Conservation (phyloP, 2,113 vertebrate species). For the Cairina moschata region DNA sequence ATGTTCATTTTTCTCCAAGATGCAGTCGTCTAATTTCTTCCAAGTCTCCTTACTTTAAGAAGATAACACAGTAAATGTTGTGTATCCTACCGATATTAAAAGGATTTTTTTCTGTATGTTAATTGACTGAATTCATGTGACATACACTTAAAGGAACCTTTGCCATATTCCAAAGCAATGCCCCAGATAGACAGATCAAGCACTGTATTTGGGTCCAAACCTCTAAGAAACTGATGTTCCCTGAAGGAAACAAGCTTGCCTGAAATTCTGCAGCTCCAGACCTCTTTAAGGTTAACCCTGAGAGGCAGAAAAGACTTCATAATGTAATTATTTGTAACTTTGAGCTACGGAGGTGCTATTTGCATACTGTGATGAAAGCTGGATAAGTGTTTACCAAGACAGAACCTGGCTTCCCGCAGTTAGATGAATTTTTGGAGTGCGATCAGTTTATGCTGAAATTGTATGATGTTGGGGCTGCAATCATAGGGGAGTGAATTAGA, state of each 20-base stretch:
- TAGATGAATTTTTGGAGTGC: neutral
- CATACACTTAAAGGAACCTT: neutral
- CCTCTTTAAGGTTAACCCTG: neutral
- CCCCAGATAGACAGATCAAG: neutral
- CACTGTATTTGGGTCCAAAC: neutral
- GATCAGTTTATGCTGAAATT: slow-evolving; percentile 24
- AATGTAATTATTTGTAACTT: neutral
- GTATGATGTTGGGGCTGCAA: neutral
- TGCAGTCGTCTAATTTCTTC: neutral
- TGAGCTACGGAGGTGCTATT: neutral
- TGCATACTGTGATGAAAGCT: neutral
- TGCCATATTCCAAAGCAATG: neutral
- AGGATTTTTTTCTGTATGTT: neutral
- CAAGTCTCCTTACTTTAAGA: neutral
- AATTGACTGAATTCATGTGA: neutral
- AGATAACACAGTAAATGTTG: neutral
- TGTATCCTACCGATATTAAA: neutral
- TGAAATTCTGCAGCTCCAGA: neutral
- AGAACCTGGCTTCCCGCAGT: neutral
- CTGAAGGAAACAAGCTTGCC: neutral
- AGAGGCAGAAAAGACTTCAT: neutral
- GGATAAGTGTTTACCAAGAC: neutral
- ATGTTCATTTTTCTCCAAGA: neutral
- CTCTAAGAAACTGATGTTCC: neutral
- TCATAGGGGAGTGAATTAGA: neutral